These are phyloP conservation scores for Peromyscus eremicus DNA, from an alignment of 2,797 vertebrate genomes.

Conservation along the genomic window DNA sequence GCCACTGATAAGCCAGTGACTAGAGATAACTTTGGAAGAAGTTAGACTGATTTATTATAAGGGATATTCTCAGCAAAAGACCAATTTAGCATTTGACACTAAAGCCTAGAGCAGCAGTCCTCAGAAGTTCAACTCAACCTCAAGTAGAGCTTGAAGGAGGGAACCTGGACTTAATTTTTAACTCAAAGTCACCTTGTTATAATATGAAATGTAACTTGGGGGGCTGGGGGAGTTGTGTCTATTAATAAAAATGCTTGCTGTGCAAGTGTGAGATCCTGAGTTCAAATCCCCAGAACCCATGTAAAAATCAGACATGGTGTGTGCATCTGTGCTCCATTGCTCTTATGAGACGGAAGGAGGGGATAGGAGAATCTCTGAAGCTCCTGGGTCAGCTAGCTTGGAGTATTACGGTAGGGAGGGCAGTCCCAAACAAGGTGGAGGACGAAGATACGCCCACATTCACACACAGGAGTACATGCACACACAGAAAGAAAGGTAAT, in stretches of 20 bases:
- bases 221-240: neutral
- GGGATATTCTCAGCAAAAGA: neutral
- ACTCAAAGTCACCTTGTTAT: neutral
- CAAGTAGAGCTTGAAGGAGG: neutral
- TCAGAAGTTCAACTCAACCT: neutral
- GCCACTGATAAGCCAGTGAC: neutral
- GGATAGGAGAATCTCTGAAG: neutral
- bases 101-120: neutral
- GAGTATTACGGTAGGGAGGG: neutral
- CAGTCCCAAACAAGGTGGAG: too few relatives aligned
- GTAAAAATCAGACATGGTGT: neutral
- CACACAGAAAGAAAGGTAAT: neutral
- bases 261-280: neutral
- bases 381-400: neutral
- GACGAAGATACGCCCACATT: neutral
- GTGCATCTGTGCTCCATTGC: neutral
- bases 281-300: neutral
- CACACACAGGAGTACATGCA: neutral
- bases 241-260: neutral
- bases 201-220: neutral
- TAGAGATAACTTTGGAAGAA: constrained; percentile 23
- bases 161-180: neutral
- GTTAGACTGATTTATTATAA: neutral
- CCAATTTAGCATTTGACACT: neutral
- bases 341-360: neutral